Base-by-base conservation (phyloP, 2,113 vertebrate genomes). In the Xyrauchen texanus region DNA sequence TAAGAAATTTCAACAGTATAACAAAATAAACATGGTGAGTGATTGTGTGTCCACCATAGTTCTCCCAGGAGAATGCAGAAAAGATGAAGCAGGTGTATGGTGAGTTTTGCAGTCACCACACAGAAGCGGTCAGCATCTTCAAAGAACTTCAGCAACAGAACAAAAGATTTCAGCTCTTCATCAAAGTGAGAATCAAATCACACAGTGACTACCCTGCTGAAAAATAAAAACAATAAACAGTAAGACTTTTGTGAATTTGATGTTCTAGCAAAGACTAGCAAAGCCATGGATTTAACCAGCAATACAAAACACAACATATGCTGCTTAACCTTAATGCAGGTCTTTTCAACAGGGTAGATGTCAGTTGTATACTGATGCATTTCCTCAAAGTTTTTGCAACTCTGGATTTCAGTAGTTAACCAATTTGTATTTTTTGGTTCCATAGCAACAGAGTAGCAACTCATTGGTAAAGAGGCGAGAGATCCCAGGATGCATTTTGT, bases 31-130 rank as follows among this genome's bases (percentile, higher is more conserved):
- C 21, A 7, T 46, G 62, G 21, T 62, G 64, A 70, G 5, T 34
- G 84, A 15, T 42, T 11, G 21, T 62, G 61, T 80, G n/a, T 47
- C 52, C 4, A 15, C 6, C 57, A n/a, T 80, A 99, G 97, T 98
- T 99, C 93, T 96, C 95, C 87, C 93, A 94, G 79, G 96, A 98
- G 85, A 98, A 93, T 86, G 96, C 94, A 51, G 93, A 88, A 81
- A 95, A 93, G 83, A 96, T 98, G 94, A 96, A 95, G 88, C 91
- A 90, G 84, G 92, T 97, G 45, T 99, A 98, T 0, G 97, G 97
- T n/a, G 95, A 98, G 5, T 99, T 99, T 92, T 99, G 97, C 89
- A 96, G 96, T 73, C 96, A 92, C 70, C 97, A 99, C 78, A 96
- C 95, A 8, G 95, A 98, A 88, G 96, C 97, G 0, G 95, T 99